Evolutionary conservation across 2,888 invertebrate genomes (phyloP).

Genomic region (Incurvaria masculella): DNA sequence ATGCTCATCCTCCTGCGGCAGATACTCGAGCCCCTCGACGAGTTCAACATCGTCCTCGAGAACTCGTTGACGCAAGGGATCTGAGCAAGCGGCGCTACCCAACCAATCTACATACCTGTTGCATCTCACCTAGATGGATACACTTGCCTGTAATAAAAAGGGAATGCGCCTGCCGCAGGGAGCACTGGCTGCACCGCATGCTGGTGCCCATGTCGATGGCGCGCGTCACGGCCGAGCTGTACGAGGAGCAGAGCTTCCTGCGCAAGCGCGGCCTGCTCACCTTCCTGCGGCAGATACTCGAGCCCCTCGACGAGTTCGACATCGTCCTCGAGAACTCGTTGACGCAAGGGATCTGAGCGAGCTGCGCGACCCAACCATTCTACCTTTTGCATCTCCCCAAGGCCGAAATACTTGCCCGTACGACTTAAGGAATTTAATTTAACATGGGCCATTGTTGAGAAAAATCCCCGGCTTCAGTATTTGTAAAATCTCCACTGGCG

Average conservation of each 20-base stretch:
- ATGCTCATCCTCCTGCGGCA: constrained; percentile 86
- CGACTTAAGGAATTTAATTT: no score
- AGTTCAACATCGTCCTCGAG: constrained; percentile 83
- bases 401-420: no score
- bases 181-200: constrained; percentile 87
- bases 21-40: constrained; percentile 86
- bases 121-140: no score
- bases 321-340: constrained; percentile 84
- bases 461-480: no score
- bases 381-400: no score
- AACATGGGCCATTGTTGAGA: no score
- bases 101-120: no score
- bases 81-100: no score
- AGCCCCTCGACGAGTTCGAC: constrained; percentile 86
- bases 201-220: constrained; percentile 88
- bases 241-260: constrained; percentile 94
- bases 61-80: constrained; percentile 73
- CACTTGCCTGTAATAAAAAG: no score
- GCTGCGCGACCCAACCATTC: no score
- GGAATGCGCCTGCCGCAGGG: constrained; percentile 67
- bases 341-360: constrained; percentile 57
- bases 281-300: constrained; percentile 86
- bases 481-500: no score
- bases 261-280: constrained; percentile 81
- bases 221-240: constrained; percentile 89